phyloP scores from a whole-genome alignment of 2,888 invertebrate genomes.

The Mycalesis mineus region DNA sequence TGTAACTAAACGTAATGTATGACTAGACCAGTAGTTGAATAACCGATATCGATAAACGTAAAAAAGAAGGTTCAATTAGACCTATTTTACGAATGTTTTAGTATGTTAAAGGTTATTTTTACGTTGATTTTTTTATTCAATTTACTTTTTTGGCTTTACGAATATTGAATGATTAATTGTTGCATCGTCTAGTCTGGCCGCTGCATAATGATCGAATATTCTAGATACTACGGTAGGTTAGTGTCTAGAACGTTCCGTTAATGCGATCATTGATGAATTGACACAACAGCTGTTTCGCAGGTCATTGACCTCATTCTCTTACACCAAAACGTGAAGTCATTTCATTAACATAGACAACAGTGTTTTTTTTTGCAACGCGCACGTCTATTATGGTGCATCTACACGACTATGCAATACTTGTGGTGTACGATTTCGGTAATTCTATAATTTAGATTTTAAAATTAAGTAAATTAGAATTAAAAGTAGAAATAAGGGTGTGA shows the following conservation, averaged over 20 bases:
- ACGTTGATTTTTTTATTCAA: too few relatives aligned
- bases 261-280: background rate
- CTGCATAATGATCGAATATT: background rate
- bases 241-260: too few relatives aligned
- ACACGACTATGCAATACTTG: too few relatives aligned
- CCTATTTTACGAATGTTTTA: background rate
- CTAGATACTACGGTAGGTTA: background rate
- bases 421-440: too few relatives aligned
- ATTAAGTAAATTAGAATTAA: too few relatives aligned
- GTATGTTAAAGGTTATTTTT: too few relatives aligned
- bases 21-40: background rate
- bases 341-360: background rate
- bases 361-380: background rate
- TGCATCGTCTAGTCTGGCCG: background rate
- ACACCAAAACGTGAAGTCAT: background rate
- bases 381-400: background rate
- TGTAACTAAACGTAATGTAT: conserved; percentile 14
- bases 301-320: background rate
- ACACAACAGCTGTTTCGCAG: background rate
- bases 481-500: too few relatives aligned
- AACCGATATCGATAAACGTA: too few relatives aligned
- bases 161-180: too few relatives aligned
- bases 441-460: too few relatives aligned
- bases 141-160: too few relatives aligned
- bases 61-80: too few relatives aligned